These are phyloP conservation scores for Cygnus olor DNA, from an alignment of 2,797 vertebrate species.

Conservation along the genomic window DNA sequence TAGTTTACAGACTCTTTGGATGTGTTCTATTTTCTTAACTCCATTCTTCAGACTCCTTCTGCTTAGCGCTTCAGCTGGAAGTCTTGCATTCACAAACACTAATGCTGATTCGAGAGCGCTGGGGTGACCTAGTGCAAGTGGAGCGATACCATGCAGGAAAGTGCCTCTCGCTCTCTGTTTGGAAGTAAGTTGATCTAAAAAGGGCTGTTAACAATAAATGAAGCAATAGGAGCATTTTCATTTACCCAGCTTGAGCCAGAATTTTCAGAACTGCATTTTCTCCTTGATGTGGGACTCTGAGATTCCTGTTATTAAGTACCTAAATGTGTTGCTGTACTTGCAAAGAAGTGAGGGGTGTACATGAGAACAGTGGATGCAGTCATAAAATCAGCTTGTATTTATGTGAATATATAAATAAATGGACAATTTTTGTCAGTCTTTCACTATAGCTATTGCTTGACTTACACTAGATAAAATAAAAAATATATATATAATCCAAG, in stretches of 20 bases:
- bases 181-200: conserved; percentile 90
- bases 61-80: conserved; percentile 96
- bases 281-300: background rate
- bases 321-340: background rate
- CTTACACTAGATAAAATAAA: background rate
- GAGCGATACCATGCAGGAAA: conserved; percentile 95
- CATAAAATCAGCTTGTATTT: background rate
- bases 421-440: background rate
- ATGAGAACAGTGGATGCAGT: background rate
- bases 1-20: background rate
- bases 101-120: conserved; percentile 96
- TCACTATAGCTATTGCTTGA: background rate
- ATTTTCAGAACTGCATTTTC: background rate
- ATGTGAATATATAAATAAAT: background rate
- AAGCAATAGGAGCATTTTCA: background rate
- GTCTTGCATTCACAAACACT: conserved; percentile 98
- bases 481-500: background rate
- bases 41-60: conserved; percentile 90
- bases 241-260: background rate
- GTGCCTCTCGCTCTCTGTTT: conserved; percentile 94
- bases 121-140: conserved; percentile 98
- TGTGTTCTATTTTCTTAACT: conserved; percentile 81
- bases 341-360: background rate
- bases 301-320: background rate
- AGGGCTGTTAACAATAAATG: background rate